Conservation (phyloP, 92 coral and sea anemone genomes). For the Diadumene lineata region DNA sequence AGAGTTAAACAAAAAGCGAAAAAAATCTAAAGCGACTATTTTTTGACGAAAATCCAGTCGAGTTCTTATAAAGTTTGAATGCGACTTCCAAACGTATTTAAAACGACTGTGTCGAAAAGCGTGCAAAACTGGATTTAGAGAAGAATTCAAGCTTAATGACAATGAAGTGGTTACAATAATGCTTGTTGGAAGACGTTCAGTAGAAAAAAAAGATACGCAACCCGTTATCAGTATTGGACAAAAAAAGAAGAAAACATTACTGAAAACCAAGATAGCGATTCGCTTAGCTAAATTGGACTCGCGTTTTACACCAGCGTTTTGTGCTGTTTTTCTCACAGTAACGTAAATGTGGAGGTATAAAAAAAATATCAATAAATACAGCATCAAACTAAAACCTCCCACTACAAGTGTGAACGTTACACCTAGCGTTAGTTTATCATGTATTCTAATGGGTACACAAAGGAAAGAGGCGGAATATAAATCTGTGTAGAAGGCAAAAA, state of each 20-base stretch:
- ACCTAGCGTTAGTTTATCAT: background rate
- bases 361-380: slow-evolving; percentile 15
- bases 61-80: too few relatives aligned
- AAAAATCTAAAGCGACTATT: too few relatives aligned
- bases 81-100: background rate
- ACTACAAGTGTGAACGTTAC: slow-evolving; percentile 17
- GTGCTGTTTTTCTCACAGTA: slow-evolving; percentile 13
- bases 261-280: slow-evolving; percentile 39
- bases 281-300: slow-evolving; percentile 43
- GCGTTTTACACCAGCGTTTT: slow-evolving; percentile 33
- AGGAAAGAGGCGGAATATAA: slow-evolving; percentile 18
- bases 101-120: slow-evolving; percentile 43
- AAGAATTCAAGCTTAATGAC: slow-evolving; percentile 6
- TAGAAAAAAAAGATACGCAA: background rate
- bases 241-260: slow-evolving; percentile 18
- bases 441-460: slow-evolving; percentile 32
- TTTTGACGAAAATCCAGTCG: too few relatives aligned
- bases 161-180: background rate
- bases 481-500: slow-evolving; percentile 23
- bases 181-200: background rate
- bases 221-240: slow-evolving; percentile 3
- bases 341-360: slow-evolving; percentile 43
- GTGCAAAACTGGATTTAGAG: slow-evolving; percentile 25
- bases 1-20: too few relatives aligned
- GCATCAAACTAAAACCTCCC: slow-evolving; percentile 7